These are phyloP conservation scores for Aramus guarauna DNA, from an alignment of 2,113 vertebrate species.

Conservation along the genomic window DNA sequence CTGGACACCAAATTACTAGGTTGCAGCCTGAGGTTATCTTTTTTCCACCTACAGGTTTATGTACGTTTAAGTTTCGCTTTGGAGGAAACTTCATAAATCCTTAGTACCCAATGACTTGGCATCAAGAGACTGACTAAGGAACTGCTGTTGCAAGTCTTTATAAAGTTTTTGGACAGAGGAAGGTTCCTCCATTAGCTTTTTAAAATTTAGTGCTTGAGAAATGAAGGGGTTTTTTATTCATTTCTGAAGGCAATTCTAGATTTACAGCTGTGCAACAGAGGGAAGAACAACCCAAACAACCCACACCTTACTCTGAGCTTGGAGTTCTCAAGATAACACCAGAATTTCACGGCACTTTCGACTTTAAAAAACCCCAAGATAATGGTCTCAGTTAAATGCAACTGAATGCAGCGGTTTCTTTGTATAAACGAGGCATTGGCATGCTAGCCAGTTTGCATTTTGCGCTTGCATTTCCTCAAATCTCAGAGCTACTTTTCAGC, in stretches of 20 bases:
- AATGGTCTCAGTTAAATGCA: neutral
- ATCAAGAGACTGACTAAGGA: neutral
- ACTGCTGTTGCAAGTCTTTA: neutral
- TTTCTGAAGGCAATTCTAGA: neutral
- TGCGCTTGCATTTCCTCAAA: slow-evolving; percentile 30
- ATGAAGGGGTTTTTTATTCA: neutral
- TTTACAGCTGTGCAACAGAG: neutral
- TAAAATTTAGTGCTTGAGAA: neutral
- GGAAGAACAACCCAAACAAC: accelerated
- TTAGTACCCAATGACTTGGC: neutral
- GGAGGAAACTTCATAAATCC: neutral
- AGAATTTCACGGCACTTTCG: neutral
- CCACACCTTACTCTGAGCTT: neutral
- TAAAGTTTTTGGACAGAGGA: neutral
- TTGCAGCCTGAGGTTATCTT: neutral
- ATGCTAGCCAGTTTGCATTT: neutral
- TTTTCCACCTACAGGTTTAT: neutral
- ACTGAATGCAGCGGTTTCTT: neutral
- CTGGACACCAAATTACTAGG: neutral
- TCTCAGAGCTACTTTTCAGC: slow-evolving; percentile 28
- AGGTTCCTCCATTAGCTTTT: neutral
- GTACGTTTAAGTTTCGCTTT: neutral
- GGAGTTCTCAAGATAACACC: neutral
- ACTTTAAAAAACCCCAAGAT: neutral
- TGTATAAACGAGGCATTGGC: neutral